These are phyloP conservation scores for Nasonia vitripennis DNA, from an alignment of 1,140 invertebrate genomes.

Conservation along the genomic window DNA sequence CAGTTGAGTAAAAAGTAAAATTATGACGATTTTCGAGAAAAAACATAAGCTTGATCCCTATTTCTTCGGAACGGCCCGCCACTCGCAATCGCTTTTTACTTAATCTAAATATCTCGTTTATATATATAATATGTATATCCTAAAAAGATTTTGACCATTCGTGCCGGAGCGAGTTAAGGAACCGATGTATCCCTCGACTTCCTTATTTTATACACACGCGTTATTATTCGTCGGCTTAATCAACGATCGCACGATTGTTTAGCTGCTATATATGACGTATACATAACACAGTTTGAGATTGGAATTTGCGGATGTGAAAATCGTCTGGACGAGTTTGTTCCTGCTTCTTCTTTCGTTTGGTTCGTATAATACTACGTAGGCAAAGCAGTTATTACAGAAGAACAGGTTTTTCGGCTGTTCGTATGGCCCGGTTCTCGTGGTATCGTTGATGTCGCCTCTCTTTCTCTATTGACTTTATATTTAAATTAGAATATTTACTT, in stretches of 20 bases:
- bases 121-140: background rate
- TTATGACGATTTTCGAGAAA: background rate
- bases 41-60: background rate
- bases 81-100: slow-evolving; percentile 49
- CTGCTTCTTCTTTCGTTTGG: background rate
- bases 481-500: slow-evolving; percentile 54
- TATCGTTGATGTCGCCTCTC: slow-evolving; percentile 1
- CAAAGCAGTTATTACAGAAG: background rate
- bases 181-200: background rate
- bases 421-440: background rate
- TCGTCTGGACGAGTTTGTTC: background rate
- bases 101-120: slow-evolving; percentile 31
- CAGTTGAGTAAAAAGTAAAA: background rate
- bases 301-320: background rate
- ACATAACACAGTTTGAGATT: background rate
- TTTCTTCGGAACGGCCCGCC: slow-evolving; percentile 42
- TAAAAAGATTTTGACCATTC: slow-evolving; percentile 19
- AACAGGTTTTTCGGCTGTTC: background rate
- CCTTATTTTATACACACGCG: background rate
- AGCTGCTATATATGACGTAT: background rate
- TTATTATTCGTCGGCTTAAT: background rate
- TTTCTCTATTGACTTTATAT: slow-evolving; percentile 28
- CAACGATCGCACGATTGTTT: slow-evolving; percentile 9
- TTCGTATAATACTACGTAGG: background rate
- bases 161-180: slow-evolving; percentile 3